Evolutionary conservation across 2,888 invertebrate genomes (phyloP).

Genomic region (Elmis aenea): DNA sequence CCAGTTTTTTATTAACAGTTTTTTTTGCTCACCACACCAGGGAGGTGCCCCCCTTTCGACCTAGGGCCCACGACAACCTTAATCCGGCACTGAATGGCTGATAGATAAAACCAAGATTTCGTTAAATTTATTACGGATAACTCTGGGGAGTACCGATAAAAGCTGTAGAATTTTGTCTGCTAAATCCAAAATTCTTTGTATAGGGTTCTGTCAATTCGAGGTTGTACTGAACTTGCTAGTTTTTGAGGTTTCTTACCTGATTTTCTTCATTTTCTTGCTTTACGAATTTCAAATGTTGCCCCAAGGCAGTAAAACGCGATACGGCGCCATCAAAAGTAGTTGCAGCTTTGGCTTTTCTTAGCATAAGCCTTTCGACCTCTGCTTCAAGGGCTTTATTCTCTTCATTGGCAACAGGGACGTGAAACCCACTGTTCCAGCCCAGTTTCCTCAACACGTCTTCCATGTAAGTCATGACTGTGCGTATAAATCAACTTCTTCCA

Average conservation of each 20-base stretch:
- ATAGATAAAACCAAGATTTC: no score
- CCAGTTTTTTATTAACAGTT: no score
- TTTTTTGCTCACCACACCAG: no score
- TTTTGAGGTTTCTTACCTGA: constrained; percentile 40
- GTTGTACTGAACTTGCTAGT: constrained; percentile 1
- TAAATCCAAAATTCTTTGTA: no score
- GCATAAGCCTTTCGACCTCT: constrained; percentile 49
- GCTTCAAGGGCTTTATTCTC: constrained; percentile 59
- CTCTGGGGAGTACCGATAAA: no score
- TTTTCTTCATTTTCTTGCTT: constrained; percentile 53
- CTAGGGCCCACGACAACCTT: no score
- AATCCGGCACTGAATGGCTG: no score
- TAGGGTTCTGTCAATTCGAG: no score
- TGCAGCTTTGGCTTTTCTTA: constrained; percentile 48
- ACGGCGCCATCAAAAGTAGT: constrained; percentile 46
- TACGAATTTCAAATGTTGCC: constrained; percentile 51
- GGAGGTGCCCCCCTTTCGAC: no score
- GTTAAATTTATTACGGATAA: no score
- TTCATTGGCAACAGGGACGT: constrained; percentile 72
- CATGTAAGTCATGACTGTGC: constrained; percentile 50
- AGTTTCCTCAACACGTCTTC: constrained; percentile 62
- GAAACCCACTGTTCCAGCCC: constrained; percentile 73
- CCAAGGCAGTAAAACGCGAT: constrained; percentile 35
- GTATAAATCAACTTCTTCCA: no score
- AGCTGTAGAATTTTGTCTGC: no score